Percentiles rank a stretch among this genome's conserved stretches.
phyloP scores from a whole-genome alignment of 2,888 invertebrate genomes.

The Agrochola macilenta region DNA sequence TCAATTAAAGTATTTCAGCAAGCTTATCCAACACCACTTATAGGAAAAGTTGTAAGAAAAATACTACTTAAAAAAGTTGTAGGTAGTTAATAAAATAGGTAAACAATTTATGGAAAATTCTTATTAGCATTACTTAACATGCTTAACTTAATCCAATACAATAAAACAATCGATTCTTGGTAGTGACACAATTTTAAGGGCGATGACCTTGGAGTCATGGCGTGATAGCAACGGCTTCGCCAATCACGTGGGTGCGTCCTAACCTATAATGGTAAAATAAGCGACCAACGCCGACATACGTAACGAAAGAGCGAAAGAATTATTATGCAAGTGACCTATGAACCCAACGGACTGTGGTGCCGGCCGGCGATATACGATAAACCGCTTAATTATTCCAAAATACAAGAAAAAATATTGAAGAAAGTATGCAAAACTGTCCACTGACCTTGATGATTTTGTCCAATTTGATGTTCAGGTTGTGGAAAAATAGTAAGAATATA shows the following conservation, averaged over 20 bases:
- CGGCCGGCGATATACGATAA: conserved; percentile 32
- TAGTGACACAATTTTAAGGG: conserved; percentile 53
- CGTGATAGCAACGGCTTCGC: conserved; percentile 47
- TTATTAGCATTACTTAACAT: conserved; percentile 20
- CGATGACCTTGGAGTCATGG: conserved; percentile 56
- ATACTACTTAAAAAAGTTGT: neutral
- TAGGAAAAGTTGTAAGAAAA: neutral
- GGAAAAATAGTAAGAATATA: neutral
- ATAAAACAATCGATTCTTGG: conserved; percentile 36
- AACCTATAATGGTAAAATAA: conserved; percentile 60
- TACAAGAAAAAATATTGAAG: conserved; percentile 1
- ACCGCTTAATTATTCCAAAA: neutral
- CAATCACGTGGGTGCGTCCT: conserved; percentile 64
- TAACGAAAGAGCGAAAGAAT: conserved; percentile 30
- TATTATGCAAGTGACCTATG: conserved; percentile 53
- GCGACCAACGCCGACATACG: conserved; percentile 4
- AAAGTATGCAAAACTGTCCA: neutral
- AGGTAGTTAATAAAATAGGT: neutral
- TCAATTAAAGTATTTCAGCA: neutral
- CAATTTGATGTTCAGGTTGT: neutral
- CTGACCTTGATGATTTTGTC: neutral
- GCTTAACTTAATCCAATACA: conserved; percentile 31
- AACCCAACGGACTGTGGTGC: conserved; percentile 15
- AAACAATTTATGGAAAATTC: conserved; percentile 30
- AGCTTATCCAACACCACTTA: neutral